phyloP scores from a whole-genome alignment of 2,797 vertebrate genomes.

The Lepus oiostolus region DNA sequence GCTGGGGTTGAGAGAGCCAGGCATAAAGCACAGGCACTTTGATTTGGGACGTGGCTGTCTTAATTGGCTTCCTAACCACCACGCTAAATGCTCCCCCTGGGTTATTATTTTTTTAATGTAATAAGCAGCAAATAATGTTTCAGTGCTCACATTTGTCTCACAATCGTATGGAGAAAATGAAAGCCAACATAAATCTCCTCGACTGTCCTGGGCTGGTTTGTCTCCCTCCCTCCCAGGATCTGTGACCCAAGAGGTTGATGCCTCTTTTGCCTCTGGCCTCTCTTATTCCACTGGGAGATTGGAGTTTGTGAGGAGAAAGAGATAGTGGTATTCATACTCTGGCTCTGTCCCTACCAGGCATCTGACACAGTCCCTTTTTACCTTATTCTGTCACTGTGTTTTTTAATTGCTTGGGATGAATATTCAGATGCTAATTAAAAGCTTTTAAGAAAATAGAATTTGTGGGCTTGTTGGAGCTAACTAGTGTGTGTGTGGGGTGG shows the following conservation, averaged over 20 bases:
- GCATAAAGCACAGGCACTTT: too few relatives aligned
- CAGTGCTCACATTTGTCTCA: neutral
- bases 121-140: too few relatives aligned
- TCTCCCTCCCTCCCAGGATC: neutral
- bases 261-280: neutral
- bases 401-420: neutral
- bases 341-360: neutral
- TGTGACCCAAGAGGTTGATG: neutral
- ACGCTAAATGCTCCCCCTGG: too few relatives aligned
- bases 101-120: too few relatives aligned
- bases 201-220: neutral
- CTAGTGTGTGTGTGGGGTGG: neutral
- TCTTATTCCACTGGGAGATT: neutral
- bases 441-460: neutral
- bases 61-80: too few relatives aligned
- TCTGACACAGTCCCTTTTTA: neutral
- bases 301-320: neutral
- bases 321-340: neutral
- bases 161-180: neutral
- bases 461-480: neutral
- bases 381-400: neutral
- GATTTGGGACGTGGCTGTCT: too few relatives aligned
- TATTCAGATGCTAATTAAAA: slow-evolving; percentile 22
- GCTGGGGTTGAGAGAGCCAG: too few relatives aligned
- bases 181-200: neutral